Base-by-base conservation (phyloP, 2,113 vertebrate genomes). In the Lanius ludovicianus region DNA sequence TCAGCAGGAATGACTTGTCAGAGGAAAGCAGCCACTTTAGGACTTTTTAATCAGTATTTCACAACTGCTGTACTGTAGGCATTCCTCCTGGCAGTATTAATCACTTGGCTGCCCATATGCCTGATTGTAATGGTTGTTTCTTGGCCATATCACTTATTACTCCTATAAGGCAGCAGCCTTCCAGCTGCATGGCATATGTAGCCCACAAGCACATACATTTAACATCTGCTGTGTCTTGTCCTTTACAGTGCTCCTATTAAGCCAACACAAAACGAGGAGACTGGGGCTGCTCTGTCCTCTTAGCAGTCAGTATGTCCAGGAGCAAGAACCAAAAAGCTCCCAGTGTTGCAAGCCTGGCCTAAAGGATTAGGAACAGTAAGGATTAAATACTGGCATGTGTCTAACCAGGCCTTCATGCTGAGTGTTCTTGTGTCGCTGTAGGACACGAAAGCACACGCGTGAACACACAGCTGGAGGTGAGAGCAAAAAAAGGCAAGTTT, bases 41-140 rank as follows among this genome's bases (percentile, higher is more conserved):
- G 63, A 70, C 74, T 80, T 93, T 60, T 83, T 62, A 91, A 85
- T 85, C 68, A 70, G 67, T 35, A 62, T 90, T 96, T 91, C 78
- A 67, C 89, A 82, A 89, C 53, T 83, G 81, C 70, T 87, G 62
- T 70, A 69, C 80, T 46, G 57, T 68, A 91, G 89, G 59, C 75
- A 73, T 83, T 90, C 56, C 87, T 84, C 39, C 75, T 86, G 87
- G 82, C 75, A 86, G 59, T 33, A 21, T 31, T 62, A 50, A 37
- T 88, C 67, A 70, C 59, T 94, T 77, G 70, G 70, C 89, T 88
- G 91, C 64, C 85, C 30, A 23, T 24, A 65, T 8, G 14, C 63
- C 63, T 83, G 49, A 52, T 60, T 9, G 2, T 28, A 86, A 88
- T 23, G 60, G 28, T 3, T 71, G 23, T 74, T 81, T 74, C 55